phyloP scores from a whole-genome alignment of 2,888 invertebrate species.

The Loripinus fragilis region DNA sequence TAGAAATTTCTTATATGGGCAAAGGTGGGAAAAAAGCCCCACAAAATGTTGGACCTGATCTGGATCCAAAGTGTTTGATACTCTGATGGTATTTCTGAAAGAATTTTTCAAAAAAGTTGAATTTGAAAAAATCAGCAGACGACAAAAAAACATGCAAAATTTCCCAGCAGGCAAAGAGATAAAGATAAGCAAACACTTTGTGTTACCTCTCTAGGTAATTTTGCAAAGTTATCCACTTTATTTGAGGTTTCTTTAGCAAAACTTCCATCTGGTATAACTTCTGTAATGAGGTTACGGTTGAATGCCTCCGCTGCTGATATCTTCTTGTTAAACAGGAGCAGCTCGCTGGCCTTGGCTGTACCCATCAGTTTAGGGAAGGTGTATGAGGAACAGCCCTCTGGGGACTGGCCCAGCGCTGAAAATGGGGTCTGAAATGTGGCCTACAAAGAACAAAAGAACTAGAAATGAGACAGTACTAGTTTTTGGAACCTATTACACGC shows the following conservation, averaged over 20 bases:
- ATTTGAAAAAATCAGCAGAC: too few relatives aligned
- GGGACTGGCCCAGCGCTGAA: conserved; percentile 91
- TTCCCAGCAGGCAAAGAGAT: too few relatives aligned
- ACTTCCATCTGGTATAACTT: conserved; percentile 88
- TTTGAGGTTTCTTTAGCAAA: conserved; percentile 87
- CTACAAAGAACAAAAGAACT: conserved; percentile 84
- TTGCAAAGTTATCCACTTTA: conserved; percentile 84
- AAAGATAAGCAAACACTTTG: too few relatives aligned
- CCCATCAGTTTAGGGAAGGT: conserved; percentile 94
- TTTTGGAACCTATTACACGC: too few relatives aligned
- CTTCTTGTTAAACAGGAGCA: conserved; percentile 89
- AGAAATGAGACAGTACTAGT: too few relatives aligned
- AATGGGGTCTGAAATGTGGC: conserved; percentile 96
- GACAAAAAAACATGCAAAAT: too few relatives aligned
- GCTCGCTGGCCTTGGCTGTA: conserved; percentile 87
- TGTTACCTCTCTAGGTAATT: conserved; percentile 84
- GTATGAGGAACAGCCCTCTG: conserved; percentile 95
- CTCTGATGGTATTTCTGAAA: too few relatives aligned
- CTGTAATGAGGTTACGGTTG: conserved; percentile 90
- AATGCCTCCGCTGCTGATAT: conserved; percentile 92
- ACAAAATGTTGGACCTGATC: too few relatives aligned
- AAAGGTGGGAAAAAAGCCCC: too few relatives aligned
- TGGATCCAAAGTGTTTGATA: too few relatives aligned
- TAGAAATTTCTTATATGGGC: too few relatives aligned
- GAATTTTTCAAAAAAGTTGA: too few relatives aligned